Evolutionary conservation across 2,888 invertebrate genomes (phyloP).

Genomic region (Gortyna flavago): DNA sequence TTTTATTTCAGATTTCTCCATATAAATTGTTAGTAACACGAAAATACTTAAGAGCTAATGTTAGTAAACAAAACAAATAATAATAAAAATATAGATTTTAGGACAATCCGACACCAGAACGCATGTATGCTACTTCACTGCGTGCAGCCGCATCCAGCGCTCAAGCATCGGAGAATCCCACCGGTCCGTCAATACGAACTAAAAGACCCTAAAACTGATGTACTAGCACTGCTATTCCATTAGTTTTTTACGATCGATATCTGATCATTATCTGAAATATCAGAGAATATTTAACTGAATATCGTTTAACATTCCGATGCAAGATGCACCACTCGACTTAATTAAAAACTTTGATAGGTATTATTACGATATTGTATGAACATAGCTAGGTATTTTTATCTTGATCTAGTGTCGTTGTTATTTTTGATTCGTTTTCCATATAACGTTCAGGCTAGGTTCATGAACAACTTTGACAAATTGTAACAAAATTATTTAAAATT

Average conservation of each 20-base stretch:
- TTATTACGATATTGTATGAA: background rate
- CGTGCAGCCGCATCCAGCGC: too few species aligned
- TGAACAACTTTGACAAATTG: constrained; percentile 11
- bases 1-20: too few species aligned
- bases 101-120: too few species aligned
- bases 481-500: background rate
- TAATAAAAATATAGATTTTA: too few species aligned
- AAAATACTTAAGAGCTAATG: too few species aligned
- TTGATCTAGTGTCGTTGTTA: background rate
- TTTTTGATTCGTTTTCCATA: too few species aligned
- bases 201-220: constrained; percentile 27
- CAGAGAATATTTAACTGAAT: constrained; percentile 27
- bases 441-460: background rate
- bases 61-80: too few species aligned
- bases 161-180: too few species aligned
- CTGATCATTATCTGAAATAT: constrained; percentile 31
- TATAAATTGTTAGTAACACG: too few species aligned
- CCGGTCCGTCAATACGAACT: too few species aligned
- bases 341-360: background rate
- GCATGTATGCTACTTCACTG: too few species aligned
- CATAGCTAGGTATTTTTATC: background rate
- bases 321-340: background rate
- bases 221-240: constrained; percentile 36
- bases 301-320: constrained; percentile 23
- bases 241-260: constrained; percentile 40